phyloP scores from a whole-genome alignment of 2,113 vertebrate species.

The rat (Rattus norvegicus) region GRCr8 NC_086032.1:75996001-75996500 shows the following conservation, averaged over 20 bases:
- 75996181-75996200: not conserved
- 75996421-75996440: not conserved
- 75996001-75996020: constrained; percentile 78
- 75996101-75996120: constrained; percentile 25
- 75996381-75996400: not conserved
- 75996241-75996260: not conserved
- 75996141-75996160: not conserved
- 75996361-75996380: fast-evolving
- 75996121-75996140: constrained; percentile 24
- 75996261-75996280: not conserved
- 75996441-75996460: not conserved
- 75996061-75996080: constrained; percentile 58
- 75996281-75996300: too few species aligned
- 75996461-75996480: not conserved
- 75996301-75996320: not conserved
- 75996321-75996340: not conserved
- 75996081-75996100: not conserved
- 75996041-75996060: constrained; percentile 62
- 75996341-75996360: not conserved
- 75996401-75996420: not conserved
- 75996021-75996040: constrained; percentile 61
- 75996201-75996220: not conserved
- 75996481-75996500: not conserved
- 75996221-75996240: not conserved
- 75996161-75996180: not conserved